Evolutionary conservation across 2,797 vertebrate genomes (phyloP).

Genomic region (Leuciscus waleckii): DNA sequence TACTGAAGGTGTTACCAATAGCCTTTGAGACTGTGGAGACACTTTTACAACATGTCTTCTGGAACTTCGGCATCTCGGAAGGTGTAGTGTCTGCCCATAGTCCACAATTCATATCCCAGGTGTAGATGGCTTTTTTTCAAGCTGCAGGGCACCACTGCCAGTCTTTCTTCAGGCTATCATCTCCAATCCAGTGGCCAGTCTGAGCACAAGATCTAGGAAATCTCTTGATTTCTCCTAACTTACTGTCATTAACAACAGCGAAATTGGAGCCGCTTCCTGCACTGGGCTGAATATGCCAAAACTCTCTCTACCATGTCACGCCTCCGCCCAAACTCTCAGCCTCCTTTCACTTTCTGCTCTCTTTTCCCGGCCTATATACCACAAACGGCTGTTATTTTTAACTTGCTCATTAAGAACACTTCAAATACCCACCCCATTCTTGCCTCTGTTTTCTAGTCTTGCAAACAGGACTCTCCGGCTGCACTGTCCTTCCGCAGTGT

Average conservation of each 20-base stretch:
- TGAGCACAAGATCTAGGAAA: neutral
- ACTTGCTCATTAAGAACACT: neutral
- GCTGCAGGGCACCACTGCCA: neutral
- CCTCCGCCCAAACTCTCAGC: neutral
- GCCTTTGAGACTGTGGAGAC: neutral
- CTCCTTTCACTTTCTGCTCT: neutral
- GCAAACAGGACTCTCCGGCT: neutral
- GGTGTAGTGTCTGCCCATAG: neutral
- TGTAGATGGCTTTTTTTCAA: neutral
- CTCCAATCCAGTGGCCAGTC: neutral
- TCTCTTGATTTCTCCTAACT: neutral
- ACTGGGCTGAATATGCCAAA: neutral
- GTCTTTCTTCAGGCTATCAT: neutral
- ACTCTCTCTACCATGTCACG: neutral
- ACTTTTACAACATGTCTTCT: neutral
- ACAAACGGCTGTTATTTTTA: neutral
- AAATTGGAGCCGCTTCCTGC: neutral
- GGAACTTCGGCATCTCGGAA: neutral
- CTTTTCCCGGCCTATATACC: neutral
- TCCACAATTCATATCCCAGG: neutral
- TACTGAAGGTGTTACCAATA: neutral
- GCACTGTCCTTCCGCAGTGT: neutral
- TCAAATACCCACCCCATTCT: neutral
- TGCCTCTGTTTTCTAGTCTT: neutral
- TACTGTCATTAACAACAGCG: neutral